Base-by-base conservation (phyloP, 2,113 vertebrate genomes). In the Porphyrio hochstetteri region DNA sequence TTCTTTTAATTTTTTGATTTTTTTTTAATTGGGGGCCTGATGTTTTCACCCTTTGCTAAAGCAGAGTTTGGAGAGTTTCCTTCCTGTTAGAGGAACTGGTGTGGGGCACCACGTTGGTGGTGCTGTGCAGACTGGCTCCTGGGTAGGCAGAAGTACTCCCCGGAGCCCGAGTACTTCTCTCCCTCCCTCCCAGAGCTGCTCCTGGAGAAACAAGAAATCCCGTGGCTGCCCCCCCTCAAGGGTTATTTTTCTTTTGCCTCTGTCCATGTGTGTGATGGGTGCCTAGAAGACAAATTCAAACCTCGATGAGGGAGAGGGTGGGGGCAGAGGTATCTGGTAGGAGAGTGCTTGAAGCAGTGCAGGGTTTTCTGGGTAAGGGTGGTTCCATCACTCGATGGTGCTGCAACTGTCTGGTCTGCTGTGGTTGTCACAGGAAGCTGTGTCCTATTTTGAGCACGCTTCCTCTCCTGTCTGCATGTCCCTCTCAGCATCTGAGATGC, bases 341-440 rank as follows among this genome's bases (percentile, higher is more conserved):
- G 88, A 88, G 70, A 83, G 64, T 0, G 13, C 92, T 89, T n/a
- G 57, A 55, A 89, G 94, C 89, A 27, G 4, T 82, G 92, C 82
- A 87, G 59, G 56, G 86, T 83, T 95, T 95, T 82, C 71, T 94
- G 92, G 75, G 93, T 94, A 55, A 69, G 77, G 65, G 67, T 82
- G 78, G 77, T 85, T 86, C 72, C 59, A 48, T 48, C 48, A 91
- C 84, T 86, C 86, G 38, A 7, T 42, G 75, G 79, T 78, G 84
- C 92, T 93, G 93, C 74, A 92, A 86, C 64, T 42, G 82, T 85
- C 90, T 95, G 85, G 89, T 79, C 69, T 82, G 80, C 70, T 85
- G 88, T 3, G 38, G 88, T 91, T 0, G 33, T 56, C 70, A 67
- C 86, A 92, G 93, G 93, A 96, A 96, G 70, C 63, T 20, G 0